Evolutionary conservation across 2,888 invertebrate species (phyloP).

Genomic region (Heteromyza rotundicornis): DNA sequence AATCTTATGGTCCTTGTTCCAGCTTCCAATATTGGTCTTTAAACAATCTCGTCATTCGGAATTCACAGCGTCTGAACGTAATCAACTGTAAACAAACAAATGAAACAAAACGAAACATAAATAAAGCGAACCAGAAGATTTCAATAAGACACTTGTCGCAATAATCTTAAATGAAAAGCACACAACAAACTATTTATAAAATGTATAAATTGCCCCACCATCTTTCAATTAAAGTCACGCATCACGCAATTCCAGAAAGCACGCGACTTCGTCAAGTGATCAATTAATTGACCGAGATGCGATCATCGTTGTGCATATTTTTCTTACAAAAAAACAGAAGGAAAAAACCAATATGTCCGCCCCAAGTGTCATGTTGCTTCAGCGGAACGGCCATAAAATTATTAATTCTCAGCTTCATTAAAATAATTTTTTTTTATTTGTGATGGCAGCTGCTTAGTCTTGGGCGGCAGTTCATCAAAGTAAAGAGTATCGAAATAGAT

Average conservation of each 20-base stretch:
- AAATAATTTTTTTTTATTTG: too few species aligned
- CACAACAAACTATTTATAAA: conserved; percentile 10
- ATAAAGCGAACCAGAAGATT: too few species aligned
- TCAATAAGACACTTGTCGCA: too few species aligned
- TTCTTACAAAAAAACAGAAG: background rate
- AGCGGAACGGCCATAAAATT: too few species aligned
- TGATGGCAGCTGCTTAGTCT: too few species aligned
- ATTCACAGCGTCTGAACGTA: background rate
- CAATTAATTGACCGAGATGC: conserved; percentile 16
- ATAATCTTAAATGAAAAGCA: too few species aligned
- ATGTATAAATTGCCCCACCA: conserved; percentile 25
- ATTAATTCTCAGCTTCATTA: too few species aligned
- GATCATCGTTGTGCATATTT: background rate
- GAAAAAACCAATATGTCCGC: too few species aligned
- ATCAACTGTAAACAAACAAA: conserved; percentile 15
- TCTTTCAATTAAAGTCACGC: conserved; percentile 52
- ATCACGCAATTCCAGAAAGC: conserved; percentile 29
- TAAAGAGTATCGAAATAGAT: too few species aligned
- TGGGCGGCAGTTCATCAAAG: too few species aligned
- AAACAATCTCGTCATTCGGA: conserved; percentile 55
- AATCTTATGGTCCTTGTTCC: conserved; percentile 31
- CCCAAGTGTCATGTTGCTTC: too few species aligned
- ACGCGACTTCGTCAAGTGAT: conserved; percentile 34
- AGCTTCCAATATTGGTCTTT: conserved; percentile 41
- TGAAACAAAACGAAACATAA: too few species aligned